These are phyloP conservation scores for Acipenser ruthenus DNA, from an alignment of 2,797 vertebrate genomes.

Conservation along the genomic window DNA sequence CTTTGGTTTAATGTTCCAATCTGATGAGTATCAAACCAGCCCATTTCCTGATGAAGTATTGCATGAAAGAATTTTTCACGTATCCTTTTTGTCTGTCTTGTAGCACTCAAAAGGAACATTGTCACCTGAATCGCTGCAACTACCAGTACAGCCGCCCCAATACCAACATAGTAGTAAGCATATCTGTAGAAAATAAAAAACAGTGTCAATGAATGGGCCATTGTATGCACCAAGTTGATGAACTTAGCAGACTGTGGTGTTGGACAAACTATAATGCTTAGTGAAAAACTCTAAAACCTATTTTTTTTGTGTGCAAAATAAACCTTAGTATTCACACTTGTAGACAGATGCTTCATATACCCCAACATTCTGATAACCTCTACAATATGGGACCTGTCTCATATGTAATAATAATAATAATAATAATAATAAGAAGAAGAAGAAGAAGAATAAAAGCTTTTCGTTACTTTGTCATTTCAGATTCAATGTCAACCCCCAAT, in stretches of 20 bases:
- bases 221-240: too few species aligned
- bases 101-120: constrained; percentile 47
- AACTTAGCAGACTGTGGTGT: too few species aligned
- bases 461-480: constrained; percentile 48
- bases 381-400: too few species aligned
- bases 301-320: too few species aligned
- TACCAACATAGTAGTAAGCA: constrained; percentile 51
- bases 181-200: constrained; percentile 35
- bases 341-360: too few species aligned
- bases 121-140: constrained; percentile 48
- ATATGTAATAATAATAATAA: too few species aligned
- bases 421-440: too few species aligned
- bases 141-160: constrained; percentile 46
- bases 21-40: constrained; percentile 61
- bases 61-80: constrained; percentile 58
- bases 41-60: constrained; percentile 65
- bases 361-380: too few species aligned
- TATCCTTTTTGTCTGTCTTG: constrained; percentile 54
- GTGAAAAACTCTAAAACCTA: too few species aligned
- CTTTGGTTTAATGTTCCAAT: constrained; percentile 56
- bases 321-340: too few species aligned
- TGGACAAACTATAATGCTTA: too few species aligned
- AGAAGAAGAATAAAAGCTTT: neutral
- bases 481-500: constrained; percentile 46
- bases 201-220: too few species aligned